Conservation (phyloP, 2,113 vertebrate species). For the Strigops habroptila region DNA sequence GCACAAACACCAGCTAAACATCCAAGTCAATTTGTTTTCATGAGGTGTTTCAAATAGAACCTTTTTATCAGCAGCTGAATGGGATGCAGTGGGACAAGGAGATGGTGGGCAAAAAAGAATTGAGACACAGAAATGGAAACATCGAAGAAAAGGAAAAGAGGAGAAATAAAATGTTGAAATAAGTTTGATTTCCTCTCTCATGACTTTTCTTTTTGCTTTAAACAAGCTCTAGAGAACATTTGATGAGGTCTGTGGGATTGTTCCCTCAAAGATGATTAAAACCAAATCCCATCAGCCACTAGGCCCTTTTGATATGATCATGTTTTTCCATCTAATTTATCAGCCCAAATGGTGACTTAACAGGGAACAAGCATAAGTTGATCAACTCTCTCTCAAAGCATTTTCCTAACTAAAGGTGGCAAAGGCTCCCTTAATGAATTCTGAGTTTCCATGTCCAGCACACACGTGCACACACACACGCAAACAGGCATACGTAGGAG, state of each 20-base stretch:
- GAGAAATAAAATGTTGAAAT: not conserved
- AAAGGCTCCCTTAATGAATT: not conserved
- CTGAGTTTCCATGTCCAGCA: not conserved
- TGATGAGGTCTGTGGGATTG: not conserved
- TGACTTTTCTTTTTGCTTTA: not conserved
- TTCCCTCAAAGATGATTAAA: not conserved
- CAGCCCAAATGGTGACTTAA: not conserved
- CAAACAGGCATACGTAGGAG: not conserved
- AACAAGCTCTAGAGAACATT: not conserved
- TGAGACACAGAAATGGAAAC: not conserved
- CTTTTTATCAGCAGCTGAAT: not conserved
- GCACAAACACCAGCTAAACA: not conserved
- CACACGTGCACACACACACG: not conserved
- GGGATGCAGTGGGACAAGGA: not conserved
- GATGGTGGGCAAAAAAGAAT: accelerated
- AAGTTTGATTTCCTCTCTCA: not conserved
- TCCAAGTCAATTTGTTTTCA: not conserved
- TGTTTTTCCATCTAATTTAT: not conserved
- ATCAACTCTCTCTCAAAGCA: not conserved
- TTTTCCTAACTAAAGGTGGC: not conserved
- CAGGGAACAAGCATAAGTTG: not conserved
- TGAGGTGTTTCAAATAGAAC: not conserved
- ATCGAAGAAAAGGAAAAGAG: not conserved
- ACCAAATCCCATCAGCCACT: not conserved
- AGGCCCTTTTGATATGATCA: not conserved